Base-by-base conservation (phyloP, 2,888 invertebrate species). In the Acronicta alni region DNA sequence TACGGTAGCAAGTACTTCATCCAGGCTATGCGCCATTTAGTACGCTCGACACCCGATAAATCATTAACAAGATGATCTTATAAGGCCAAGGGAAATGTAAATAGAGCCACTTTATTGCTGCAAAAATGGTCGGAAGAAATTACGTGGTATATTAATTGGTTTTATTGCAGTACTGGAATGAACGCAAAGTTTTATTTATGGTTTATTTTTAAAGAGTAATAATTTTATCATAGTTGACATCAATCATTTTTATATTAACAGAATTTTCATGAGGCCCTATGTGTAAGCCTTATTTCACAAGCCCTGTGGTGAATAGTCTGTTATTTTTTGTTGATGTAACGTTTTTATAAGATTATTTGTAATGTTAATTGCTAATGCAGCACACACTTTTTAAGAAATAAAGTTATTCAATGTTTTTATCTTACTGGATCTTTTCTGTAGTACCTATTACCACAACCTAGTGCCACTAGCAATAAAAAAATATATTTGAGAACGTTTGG, bases 1-100 rank as follows among this genome's bases (percentile, higher is more conserved):
- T 85, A 86, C 87, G 85, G 90, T 90, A 89, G 90, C 90, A 72
- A 83, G 80, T 83, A 79, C 69, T 75, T 72, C 67, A 72, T 70
- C 72, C 69, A 78, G 62, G 66, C 70, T 73, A 62, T 66, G 75
- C 68, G 72, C 79, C 77, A 75, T 84, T 85, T 79, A 82, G 82
- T 73, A 75, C 67, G 68, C 57, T 76, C 72, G 75, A 72, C 83
- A 85, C 83, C 76, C 76, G 73, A 80, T 84, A 82, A 82, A 83
- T 86, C 81, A 85, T 81, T 78, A 57, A 51, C 59, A 47, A 61
- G 72, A 70, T 72, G 67, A 59, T 75, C 67, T 71, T 73, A 67
- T 64, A 71, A 60, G 59, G 64, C 59, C 47, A 64, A 41, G 48
- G 43, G 60, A 63, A 64, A 71, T 62, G 57, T 65, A 73, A 74